These are phyloP conservation scores for Agrochola litura DNA, from an alignment of 2,888 invertebrate genomes.

Conservation along the genomic window DNA sequence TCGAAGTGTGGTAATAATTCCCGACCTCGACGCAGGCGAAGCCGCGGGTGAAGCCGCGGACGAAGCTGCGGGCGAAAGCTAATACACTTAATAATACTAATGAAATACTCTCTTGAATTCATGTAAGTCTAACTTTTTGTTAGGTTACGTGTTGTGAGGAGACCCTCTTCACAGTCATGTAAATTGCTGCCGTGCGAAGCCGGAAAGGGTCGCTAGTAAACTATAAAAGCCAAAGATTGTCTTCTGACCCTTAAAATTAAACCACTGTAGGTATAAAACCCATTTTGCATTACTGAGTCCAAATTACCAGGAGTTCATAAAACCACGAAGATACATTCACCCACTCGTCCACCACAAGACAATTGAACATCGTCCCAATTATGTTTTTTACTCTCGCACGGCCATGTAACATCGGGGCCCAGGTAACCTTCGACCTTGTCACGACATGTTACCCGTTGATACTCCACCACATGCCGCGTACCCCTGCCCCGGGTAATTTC, in stretches of 20 bases:
- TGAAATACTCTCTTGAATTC: too few relatives aligned
- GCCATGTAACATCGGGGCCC: constrained; percentile 29
- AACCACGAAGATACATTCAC: background rate
- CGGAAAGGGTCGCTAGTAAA: too few relatives aligned
- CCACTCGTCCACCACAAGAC: background rate
- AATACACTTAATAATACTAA: too few relatives aligned
- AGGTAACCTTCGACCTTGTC: constrained; percentile 58
- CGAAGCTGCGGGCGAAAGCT: too few relatives aligned
- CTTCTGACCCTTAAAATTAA: too few relatives aligned
- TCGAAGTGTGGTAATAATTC: too few relatives aligned
- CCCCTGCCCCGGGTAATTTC: constrained; percentile 67
- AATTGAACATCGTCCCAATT: constrained; percentile 18
- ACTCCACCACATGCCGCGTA: constrained; percentile 44
- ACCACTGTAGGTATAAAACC: background rate
- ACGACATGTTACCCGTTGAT: constrained; percentile 55
- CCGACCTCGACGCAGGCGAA: too few relatives aligned
- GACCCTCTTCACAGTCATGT: too few relatives aligned
- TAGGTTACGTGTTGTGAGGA: background rate
- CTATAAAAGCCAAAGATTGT: background rate
- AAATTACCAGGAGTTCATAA: background rate
- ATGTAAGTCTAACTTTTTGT: too few relatives aligned
- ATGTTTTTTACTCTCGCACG: constrained; percentile 34
- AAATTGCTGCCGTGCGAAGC: too few relatives aligned
- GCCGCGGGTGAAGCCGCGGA: too few relatives aligned
- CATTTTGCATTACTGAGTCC: background rate